Evolutionary conservation across 1,140 invertebrate species (phyloP).

Genomic region (Thalassaphorura encarpata): DNA sequence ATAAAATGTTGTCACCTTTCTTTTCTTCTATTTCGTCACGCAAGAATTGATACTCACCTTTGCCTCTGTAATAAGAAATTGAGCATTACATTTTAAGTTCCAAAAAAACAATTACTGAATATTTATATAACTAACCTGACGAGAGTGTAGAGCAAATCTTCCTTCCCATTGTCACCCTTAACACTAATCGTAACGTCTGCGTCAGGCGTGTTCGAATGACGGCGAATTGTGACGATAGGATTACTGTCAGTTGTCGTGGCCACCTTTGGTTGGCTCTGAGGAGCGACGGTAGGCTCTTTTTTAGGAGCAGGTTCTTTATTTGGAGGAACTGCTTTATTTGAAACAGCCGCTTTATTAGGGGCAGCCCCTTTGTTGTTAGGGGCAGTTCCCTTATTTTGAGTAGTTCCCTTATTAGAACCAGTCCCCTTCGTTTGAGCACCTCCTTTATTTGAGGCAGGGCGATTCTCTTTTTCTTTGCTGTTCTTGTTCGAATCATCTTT

Average conservation of each 20-base stretch:
- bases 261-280: background rate
- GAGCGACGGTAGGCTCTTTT: background rate
- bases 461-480: background rate
- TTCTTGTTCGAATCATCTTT: background rate
- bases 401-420: background rate
- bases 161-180: conserved; percentile 22
- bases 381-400: background rate
- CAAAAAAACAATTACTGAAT: background rate
- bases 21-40: background rate
- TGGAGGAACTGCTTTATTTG: background rate
- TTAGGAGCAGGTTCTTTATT: too few relatives aligned
- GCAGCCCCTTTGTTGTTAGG: conserved; percentile 1
- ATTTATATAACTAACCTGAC: conserved; percentile 23
- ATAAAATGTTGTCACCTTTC: background rate
- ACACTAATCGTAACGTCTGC: conserved; percentile 30
- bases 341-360: conserved; percentile 1
- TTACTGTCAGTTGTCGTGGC: background rate
- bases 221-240: conserved; percentile 29
- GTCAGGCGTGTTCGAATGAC: conserved; percentile 22
- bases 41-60: background rate
- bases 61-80: background rate
- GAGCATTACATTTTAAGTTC: background rate
- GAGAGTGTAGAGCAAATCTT: conserved; percentile 25
- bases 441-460: background rate
- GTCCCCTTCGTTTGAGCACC: background rate